A percentile compares a stretch with the other conserved stretches of the same genome.
Conservation (phyloP, 2,888 invertebrate species). For the Conomelus anceps region DNA sequence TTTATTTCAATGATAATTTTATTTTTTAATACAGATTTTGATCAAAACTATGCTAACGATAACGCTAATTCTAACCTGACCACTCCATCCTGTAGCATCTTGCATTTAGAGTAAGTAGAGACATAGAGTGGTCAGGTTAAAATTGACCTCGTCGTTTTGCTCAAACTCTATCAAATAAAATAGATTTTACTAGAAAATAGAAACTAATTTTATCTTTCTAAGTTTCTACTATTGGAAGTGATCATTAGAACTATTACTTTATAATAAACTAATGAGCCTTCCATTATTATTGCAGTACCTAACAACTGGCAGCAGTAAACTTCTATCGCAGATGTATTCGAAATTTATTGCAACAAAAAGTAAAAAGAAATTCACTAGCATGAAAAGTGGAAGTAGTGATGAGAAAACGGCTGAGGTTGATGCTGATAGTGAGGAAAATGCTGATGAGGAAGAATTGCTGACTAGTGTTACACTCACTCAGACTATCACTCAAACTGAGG, state of each 20-base stretch:
- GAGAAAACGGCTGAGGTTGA: constrained; percentile 27
- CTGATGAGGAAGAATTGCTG: constrained; percentile 32
- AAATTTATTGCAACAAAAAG: background rate
- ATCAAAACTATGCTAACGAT: no score
- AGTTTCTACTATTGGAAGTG: background rate
- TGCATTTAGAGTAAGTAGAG: no score
- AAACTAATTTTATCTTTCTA: background rate
- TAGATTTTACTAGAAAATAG: no score
- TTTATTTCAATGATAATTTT: no score
- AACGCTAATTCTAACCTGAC: no score
- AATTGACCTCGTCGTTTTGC: no score
- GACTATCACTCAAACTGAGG: constrained; percentile 6
- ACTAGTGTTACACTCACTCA: constrained; percentile 33
- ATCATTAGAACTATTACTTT: background rate
- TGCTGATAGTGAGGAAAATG: constrained; percentile 32
- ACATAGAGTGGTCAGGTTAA: no score
- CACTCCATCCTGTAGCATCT: no score
- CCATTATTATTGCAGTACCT: background rate
- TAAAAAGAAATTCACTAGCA: background rate
- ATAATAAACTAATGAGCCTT: no score
- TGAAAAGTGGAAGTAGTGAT: background rate
- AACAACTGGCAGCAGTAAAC: background rate
- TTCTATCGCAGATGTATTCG: background rate
- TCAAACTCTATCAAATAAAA: no score
- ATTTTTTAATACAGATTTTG: no score